Evolutionary conservation across 2,888 invertebrate genomes (phyloP), one percentile per base, ranked within the genome.

Genomic region (Lasioglossum lativentre): DNA sequence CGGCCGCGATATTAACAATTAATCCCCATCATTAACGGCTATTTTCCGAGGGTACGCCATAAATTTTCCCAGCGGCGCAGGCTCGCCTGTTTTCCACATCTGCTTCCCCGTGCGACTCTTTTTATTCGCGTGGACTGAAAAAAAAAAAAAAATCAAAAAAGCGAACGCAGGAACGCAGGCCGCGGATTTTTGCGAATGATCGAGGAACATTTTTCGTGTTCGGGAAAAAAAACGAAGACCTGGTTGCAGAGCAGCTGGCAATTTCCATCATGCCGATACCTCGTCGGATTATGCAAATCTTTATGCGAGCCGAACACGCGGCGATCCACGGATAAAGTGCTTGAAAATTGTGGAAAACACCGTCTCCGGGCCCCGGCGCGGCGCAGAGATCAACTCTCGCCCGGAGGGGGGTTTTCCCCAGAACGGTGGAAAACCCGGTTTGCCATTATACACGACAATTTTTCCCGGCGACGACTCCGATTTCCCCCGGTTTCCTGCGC

Each of bases 231-330:
- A 77, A 23, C 56, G 47, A 34, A n/a, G 76, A 82, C 83, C 80
- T 74, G 56, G 78, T 80, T 73, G 63, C 40, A 8, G 52, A 80
- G 52, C 77, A 63, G 74, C 16, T 68, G 82, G 56, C 82, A 86
- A 80, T 89, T 89, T 85, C 79, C 85, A 75, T 34, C 68, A 30
- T 40, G 75, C 30, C 80, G 80, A 73, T 79, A 79, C 63, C 74
- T 30, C 75, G 82, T 75, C 30, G 86, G 83, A 88, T 90, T 89
- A 90, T 90, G 87, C 45, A 89, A 87, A 90, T 90, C 86, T 77
- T 82, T 86, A 78, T 59, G 42, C 71, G 78, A 75, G 47, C n/a
- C 45, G 78, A 56, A 56, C 75, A 40, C 23, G 63, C 40, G 66
- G 42, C 16, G n/a, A 66, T 38, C 59, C 76, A n/a, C 30, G 85